phyloP scores from a whole-genome alignment of 2,113 vertebrate species.

The Phyllostomus hastatus region DNA sequence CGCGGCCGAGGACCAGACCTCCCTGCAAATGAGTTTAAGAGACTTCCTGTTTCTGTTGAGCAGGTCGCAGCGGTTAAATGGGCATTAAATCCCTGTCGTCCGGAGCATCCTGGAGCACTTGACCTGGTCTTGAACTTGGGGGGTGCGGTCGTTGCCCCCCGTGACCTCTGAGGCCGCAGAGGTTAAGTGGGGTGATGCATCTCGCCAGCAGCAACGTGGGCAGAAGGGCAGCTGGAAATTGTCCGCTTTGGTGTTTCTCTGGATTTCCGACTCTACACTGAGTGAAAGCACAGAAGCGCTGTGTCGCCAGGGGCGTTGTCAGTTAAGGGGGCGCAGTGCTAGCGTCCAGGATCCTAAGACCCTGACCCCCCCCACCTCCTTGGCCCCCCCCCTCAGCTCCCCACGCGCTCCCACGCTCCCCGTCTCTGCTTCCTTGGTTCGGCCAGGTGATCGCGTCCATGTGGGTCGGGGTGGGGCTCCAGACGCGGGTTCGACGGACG shows the following conservation, averaged over 20 bases:
- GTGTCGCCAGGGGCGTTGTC: rapidly evolving
- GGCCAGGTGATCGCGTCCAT: background rate
- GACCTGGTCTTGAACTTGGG: background rate
- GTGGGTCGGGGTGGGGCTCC: background rate
- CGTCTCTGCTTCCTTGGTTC: background rate
- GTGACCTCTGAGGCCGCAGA: background rate
- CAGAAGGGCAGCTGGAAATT: too few relatives aligned
- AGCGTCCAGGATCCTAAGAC: rapidly evolving
- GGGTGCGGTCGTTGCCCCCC: background rate
- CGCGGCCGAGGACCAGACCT: background rate
- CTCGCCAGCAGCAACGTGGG: background rate
- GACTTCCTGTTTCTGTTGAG: slow-evolving; percentile 1
- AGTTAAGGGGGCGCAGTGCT: rapidly evolving
- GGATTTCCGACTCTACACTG: background rate
- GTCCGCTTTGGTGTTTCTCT: background rate
- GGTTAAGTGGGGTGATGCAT: rapidly evolving
- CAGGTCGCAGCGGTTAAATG: background rate
- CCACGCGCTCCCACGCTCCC: rapidly evolving
- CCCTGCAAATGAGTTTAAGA: background rate
- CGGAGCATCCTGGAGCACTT: background rate
- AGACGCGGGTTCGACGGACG: background rate
- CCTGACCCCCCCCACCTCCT: rapidly evolving
- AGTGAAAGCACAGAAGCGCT: background rate
- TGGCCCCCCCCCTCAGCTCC: background rate
- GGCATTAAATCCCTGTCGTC: background rate